These are phyloP conservation scores for Aplocera efformata DNA, from an alignment of 2,888 invertebrate genomes.

Conservation along the genomic window DNA sequence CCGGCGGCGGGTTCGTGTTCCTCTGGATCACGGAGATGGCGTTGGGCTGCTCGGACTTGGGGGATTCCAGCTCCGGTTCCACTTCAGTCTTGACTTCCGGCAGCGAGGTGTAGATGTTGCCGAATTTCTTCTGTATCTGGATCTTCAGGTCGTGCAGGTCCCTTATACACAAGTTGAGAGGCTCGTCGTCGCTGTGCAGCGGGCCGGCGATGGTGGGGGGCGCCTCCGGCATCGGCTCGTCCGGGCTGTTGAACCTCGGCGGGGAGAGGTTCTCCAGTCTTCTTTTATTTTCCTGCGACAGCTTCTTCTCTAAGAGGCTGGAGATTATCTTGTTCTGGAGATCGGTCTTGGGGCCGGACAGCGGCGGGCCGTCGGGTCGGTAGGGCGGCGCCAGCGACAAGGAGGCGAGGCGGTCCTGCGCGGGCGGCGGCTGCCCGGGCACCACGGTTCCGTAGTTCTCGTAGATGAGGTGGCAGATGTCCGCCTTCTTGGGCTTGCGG, in stretches of 20 bases:
- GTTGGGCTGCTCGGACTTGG: conserved; percentile 62
- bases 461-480: conserved; percentile 94
- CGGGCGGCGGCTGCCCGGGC: conserved; percentile 84
- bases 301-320: conserved; percentile 84
- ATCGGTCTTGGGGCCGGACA: conserved; percentile 78
- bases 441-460: conserved; percentile 94
- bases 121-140: conserved; percentile 82
- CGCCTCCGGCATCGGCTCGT: conserved; percentile 60
- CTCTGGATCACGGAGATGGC: conserved; percentile 73
- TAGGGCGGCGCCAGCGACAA: conserved; percentile 45
- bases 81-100: conserved; percentile 81
- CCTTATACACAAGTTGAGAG: conserved; percentile 90
- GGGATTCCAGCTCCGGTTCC: conserved; percentile 74
- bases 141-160: conserved; percentile 86
- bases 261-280: conserved; percentile 57
- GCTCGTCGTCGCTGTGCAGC: conserved; percentile 82
- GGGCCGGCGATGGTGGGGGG: conserved; percentile 55
- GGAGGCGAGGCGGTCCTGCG: conserved; percentile 62
- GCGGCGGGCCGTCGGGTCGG: conserved; percentile 37
- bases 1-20: conserved; percentile 57
- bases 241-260: conserved; percentile 55
- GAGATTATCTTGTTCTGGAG: conserved; percentile 85
- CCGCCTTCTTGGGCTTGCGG: conserved; percentile 94
- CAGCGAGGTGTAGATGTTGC: conserved; percentile 80
- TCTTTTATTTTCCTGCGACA: conserved; percentile 84